A percentile compares a stretch with the other conserved stretches of the same genome.
These are phyloP conservation scores for Epinotia ramella DNA, from an alignment of 2,888 invertebrate genomes.

Conservation along the genomic window DNA sequence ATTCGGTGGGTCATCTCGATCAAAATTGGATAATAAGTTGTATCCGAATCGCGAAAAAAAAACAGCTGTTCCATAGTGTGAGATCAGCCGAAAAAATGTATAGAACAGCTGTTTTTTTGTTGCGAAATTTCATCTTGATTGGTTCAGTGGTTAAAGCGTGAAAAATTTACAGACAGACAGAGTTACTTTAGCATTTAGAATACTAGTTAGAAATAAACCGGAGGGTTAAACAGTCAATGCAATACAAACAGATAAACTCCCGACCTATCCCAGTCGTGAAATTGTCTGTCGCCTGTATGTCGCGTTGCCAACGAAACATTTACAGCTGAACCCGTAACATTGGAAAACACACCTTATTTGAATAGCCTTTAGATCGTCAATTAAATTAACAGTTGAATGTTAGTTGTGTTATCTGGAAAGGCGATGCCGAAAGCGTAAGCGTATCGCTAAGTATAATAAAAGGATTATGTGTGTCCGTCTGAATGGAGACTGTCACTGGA, in stretches of 20 bases:
- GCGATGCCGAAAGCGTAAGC: slow-evolving; percentile 37
- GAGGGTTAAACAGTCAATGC: background rate
- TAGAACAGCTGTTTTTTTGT: too few relatives aligned
- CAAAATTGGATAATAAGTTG: too few relatives aligned
- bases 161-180: too few relatives aligned
- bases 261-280: slow-evolving; percentile 44
- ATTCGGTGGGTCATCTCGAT: too few relatives aligned
- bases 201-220: background rate
- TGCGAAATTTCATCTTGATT: too few relatives aligned
- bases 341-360: slow-evolving; percentile 4
- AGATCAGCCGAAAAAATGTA: too few relatives aligned
- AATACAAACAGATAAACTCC: slow-evolving; percentile 12
- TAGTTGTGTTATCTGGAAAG: slow-evolving; percentile 12
- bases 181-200: too few relatives aligned
- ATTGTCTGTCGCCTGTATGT: slow-evolving; percentile 42
- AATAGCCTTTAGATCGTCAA: background rate
- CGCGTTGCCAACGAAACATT: slow-evolving; percentile 21
- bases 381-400: background rate
- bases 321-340: background rate
- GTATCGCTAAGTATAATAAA: slow-evolving; percentile 28
- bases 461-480: slow-evolving; percentile 22
- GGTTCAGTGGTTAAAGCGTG: too few relatives aligned
- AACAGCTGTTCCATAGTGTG: too few relatives aligned
- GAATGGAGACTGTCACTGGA: slow-evolving; percentile 25
- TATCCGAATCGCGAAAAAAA: too few relatives aligned